Conservation (phyloP, 2,113 vertebrate genomes). For the Neoarius graeffei region DNA sequence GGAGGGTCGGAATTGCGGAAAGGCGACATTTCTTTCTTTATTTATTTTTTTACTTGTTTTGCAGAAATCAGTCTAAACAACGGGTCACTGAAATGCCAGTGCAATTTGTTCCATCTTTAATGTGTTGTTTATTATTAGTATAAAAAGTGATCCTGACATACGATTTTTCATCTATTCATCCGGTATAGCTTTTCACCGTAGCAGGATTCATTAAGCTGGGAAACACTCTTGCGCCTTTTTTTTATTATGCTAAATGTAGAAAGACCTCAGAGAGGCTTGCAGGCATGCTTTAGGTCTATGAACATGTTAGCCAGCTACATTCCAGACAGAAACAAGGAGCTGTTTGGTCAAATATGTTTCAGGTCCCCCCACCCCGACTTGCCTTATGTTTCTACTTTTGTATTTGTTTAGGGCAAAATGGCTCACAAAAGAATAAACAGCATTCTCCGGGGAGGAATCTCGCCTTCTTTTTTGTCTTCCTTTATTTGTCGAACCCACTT, state of each 20-base stretch:
- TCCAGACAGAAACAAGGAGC: neutral
- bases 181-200: neutral
- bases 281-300: conserved; percentile 12
- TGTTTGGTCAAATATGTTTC: neutral
- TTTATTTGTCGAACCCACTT: conserved; percentile 1
- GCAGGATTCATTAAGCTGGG: neutral
- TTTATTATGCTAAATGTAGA: neutral
- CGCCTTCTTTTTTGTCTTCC: neutral
- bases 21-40: neutral
- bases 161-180: neutral
- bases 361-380: neutral
- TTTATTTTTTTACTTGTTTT: neutral
- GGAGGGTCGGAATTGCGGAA: neutral
- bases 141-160: neutral
- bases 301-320: conserved; percentile 13
- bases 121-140: neutral
- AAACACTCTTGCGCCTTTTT: neutral
- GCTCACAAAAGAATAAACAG: neutral
- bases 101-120: neutral
- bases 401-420: conserved; percentile 33
- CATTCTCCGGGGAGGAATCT: conserved; percentile 2
- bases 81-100: neutral
- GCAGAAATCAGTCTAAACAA: neutral
- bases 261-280: conserved; percentile 11
- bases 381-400: conserved; percentile 21